Conservation (phyloP, 2,888 invertebrate species). For the Drosophila austrosaltans region DNA sequence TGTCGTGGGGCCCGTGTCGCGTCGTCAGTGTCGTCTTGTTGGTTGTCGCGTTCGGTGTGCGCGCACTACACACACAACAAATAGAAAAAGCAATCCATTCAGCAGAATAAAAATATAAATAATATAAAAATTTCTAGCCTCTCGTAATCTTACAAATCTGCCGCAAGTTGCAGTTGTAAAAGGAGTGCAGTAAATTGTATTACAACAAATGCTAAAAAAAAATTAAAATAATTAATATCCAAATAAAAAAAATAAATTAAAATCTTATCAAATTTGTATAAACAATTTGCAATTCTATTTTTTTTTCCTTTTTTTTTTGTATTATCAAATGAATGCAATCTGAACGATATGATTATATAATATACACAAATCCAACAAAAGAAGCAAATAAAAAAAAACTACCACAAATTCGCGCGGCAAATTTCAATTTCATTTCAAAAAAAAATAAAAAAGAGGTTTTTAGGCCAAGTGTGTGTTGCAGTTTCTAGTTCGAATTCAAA, state of each 20-base stretch:
- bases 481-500: slow-evolving; percentile 3
- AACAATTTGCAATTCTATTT: slow-evolving; percentile 12
- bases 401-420: slow-evolving; percentile 64
- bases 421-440: slow-evolving; percentile 65
- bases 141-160: background rate
- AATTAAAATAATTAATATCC: slow-evolving; percentile 19
- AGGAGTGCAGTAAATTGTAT: slow-evolving; percentile 28
- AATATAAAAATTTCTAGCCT: slow-evolving; percentile 24
- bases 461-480: slow-evolving; percentile 8
- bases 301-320: slow-evolving; percentile 1
- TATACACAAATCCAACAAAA: slow-evolving; percentile 29
- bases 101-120: slow-evolving; percentile 21
- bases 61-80: slow-evolving; percentile 60
- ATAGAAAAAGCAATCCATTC: slow-evolving; percentile 24
- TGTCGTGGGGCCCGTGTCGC: slow-evolving; percentile 27
- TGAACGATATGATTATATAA: slow-evolving; percentile 73
- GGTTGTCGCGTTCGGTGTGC: slow-evolving; percentile 82
- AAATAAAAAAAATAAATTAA: slow-evolving; percentile 22
- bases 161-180: slow-evolving; percentile 2
- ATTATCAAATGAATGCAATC: slow-evolving; percentile 46
- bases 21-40: slow-evolving; percentile 82
- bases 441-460: slow-evolving; percentile 9
- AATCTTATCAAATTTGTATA: background rate
- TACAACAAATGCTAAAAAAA: slow-evolving; percentile 13
- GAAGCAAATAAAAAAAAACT: slow-evolving; percentile 10